These are phyloP conservation scores for Drosophila asahinai DNA, from an alignment of 1,140 invertebrate genomes.

Conservation along the genomic window DNA sequence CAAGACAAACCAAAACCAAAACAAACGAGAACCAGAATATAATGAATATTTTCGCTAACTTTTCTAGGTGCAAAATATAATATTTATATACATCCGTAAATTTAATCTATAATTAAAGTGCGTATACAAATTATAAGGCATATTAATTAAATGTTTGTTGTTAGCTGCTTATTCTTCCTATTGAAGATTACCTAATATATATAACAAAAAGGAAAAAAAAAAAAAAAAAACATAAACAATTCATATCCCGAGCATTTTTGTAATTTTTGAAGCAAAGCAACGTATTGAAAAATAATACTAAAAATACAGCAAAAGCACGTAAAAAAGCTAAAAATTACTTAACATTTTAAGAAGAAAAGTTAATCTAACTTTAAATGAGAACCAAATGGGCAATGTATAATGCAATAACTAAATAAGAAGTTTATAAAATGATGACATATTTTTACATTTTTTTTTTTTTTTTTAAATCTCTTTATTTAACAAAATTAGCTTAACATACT, in stretches of 20 bases:
- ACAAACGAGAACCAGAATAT: slow-evolving; percentile 15
- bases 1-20: slow-evolving; percentile 35
- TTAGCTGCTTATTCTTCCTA: slow-evolving; percentile 83
- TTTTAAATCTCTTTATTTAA: slow-evolving; percentile 1
- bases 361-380: slow-evolving; percentile 42
- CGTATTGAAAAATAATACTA: slow-evolving; percentile 37
- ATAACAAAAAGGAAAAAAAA: slow-evolving; percentile 4
- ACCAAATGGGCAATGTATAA: slow-evolving; percentile 50
- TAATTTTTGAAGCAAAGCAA: slow-evolving; percentile 51
- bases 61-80: slow-evolving; percentile 57
- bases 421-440: background rate
- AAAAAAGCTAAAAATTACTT: slow-evolving; percentile 13
- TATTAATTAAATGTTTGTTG: slow-evolving; percentile 80
- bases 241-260: slow-evolving; percentile 54
- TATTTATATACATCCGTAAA: slow-evolving; percentile 56
- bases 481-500: too few species aligned
- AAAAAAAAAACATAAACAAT: slow-evolving; percentile 27
- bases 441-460: background rate
- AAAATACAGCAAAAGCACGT: slow-evolving; percentile 24
- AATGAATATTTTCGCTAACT: slow-evolving; percentile 51
- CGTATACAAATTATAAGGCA: slow-evolving; percentile 45
- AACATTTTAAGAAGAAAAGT: slow-evolving; percentile 40
- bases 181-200: slow-evolving; percentile 69
- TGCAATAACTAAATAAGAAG: slow-evolving; percentile 50
- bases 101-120: slow-evolving; percentile 50